Base-by-base conservation (phyloP, 2,113 vertebrate genomes). In the Catharus fuscescens region DNA sequence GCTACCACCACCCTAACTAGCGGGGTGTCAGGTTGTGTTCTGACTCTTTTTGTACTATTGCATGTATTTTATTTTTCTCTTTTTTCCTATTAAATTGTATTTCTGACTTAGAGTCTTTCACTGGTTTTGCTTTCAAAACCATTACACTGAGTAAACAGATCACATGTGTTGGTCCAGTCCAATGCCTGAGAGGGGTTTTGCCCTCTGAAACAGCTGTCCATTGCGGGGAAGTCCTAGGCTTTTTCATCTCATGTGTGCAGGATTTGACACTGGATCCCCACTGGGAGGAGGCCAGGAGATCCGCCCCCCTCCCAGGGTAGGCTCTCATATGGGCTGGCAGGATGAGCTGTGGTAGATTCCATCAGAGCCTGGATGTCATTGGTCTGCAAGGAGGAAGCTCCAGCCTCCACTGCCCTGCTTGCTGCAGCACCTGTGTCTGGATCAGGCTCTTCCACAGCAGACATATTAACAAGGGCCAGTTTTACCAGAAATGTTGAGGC, bases 281-380 rank as follows among this genome's bases (percentile, higher is more conserved):
- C 12, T 14, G 21, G 6, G 36, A 20, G 13, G 18, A 65, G 53
- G 45, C 12, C 3, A 2, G 12, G 42, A 21, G 73, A 12, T 3
- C 21, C 31, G 17, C 8, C n/a, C 32, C 2, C 3, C 4, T 3
- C 52, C 31, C 36, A 6, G 21, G 14, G 14, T 69, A 72, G 32
- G 10, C 6, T 88, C 6, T 53, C 2, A 0, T 1, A 0, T 1
- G 1, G 48, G 40, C 40, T 77, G 47, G 53, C 38, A 61, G 42
- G 25, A 53, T 0, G 0, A 19, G 6, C 14, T 38, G 10, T 7
- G 11, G 25, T 17, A 18, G 2, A 5, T 42, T 53, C 36, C 26
- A 12, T 20, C 9, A 48, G n/a, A 86, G 31, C 18, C 28, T 61
- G 50, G 25, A 62, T 0, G 2, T 14, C n/a, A 23, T 31, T 1